Percentiles rank a stretch among this genome's conserved stretches.
Conservation (phyloP, 2,888 invertebrate species). For the Cepaea hortensis region DNA sequence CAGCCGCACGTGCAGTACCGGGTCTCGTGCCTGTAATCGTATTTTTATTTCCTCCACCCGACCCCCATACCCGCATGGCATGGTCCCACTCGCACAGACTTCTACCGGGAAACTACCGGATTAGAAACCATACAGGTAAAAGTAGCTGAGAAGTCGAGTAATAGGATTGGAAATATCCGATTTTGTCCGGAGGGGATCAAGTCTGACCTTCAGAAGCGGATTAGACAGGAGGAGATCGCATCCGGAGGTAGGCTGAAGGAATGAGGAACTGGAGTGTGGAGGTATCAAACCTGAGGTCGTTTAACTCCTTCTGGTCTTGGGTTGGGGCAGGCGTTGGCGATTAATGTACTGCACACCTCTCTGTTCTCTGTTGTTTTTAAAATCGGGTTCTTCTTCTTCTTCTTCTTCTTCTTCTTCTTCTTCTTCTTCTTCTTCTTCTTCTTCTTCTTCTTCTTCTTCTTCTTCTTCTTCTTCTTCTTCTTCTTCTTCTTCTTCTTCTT, state of each 20-base stretch:
- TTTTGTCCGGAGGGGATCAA: conserved; percentile 10
- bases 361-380: too few species aligned
- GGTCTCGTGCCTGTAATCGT: too few species aligned
- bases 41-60: neutral
- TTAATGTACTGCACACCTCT: neutral
- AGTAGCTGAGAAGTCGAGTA: conserved; percentile 1
- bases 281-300: neutral
- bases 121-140: conserved; percentile 24
- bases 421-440: neutral
- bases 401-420: neutral
- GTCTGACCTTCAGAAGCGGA: conserved; percentile 26
- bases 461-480: conserved; percentile 6
- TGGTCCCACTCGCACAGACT: neutral
- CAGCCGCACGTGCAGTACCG: too few species aligned
- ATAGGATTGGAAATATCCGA: conserved; percentile 45
- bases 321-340: neutral
- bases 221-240: neutral
- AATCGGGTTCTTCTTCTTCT: neutral
- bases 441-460: conserved; percentile 10
- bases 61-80: neutral
- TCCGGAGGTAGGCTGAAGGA: neutral
- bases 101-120: conserved; percentile 10
- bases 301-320: neutral
- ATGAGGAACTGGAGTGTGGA: neutral
- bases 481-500: neutral